Base-by-base conservation (phyloP, 2,113 vertebrate genomes). In the Noctilio leporinus region DNA sequence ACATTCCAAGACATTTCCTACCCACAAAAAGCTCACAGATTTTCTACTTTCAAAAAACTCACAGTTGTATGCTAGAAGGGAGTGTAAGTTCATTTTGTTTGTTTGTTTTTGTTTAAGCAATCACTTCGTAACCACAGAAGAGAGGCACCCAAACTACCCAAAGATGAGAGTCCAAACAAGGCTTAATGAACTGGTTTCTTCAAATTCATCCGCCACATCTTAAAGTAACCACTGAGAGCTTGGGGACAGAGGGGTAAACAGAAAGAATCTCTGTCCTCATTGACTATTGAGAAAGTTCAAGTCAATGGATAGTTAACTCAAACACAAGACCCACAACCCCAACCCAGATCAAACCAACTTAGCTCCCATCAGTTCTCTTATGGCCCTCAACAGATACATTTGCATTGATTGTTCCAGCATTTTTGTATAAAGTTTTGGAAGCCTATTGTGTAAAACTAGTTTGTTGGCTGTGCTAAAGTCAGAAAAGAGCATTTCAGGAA, bases 1-100 rank as follows among this genome's bases (percentile, higher is more conserved):
- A 9, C 3, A 73, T 47, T 38, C 24, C n/a, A 49, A 24, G 26
- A 84, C 8, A 59, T 73, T 67, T 87, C 43, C 15, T n/a, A 30
- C 30, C 33, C 92, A 92, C 22, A 65, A 9, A 55, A 89, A 90
- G 33, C 12, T 89, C 43, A 89, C 43, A 49, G 38, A 20, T 94
- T 94, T 95, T 67, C 51, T 38, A 43, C 38, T 83, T 95, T 90
- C n/a, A n/a, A 53, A 76, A 93, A 91, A 30, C 26, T 35, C 47
- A 81, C 14, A 67, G 75, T n/a, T 96, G 38, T 64, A 49, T 80
- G 72, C 17, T 83, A 1, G 38, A 86, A 69, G 59, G 26, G 35
- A 35, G 12, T 2, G 10, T 30, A 35, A 57, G 40, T 49, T 78
- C 55, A 30, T n/a, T 51, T 43, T 67, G 12, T 33, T 65, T n/a